A percentile compares a stretch with the other conserved stretches of the same genome.
phyloP scores from a whole-genome alignment of 2,797 vertebrate species.

The Crenuchus spilurus region DNA sequence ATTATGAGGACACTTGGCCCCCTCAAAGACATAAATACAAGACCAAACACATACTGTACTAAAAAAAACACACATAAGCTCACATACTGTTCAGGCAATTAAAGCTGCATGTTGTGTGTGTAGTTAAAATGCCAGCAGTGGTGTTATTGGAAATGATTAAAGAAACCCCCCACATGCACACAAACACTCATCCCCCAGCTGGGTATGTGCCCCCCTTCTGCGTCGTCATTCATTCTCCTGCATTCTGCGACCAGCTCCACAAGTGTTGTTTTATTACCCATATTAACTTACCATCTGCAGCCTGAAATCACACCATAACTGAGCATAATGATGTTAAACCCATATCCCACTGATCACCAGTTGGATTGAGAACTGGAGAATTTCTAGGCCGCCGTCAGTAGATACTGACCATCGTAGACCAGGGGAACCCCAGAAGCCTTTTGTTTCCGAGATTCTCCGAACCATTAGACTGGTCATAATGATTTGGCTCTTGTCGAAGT shows the following conservation, averaged over 20 bases:
- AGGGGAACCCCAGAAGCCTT: too few species aligned
- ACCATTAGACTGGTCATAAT: too few species aligned
- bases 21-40: too few species aligned
- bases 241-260: constrained; percentile 27
- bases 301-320: constrained; percentile 56
- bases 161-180: constrained; percentile 10
- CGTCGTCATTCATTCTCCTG: constrained; percentile 19
- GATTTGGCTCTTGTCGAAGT: too few species aligned
- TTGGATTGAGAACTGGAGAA: too few species aligned
- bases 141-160: constrained; percentile 24
- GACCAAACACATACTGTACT: too few species aligned
- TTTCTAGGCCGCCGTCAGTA: too few species aligned
- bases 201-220: constrained; percentile 2
- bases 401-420: too few species aligned
- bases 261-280: constrained; percentile 56
- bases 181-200: not conserved
- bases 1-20: too few species aligned
- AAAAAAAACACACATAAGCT: not conserved
- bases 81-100: constrained; percentile 1
- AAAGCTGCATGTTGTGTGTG: not conserved
- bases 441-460: too few species aligned
- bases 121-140: constrained; percentile 28
- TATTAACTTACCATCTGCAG: constrained; percentile 63
- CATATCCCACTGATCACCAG: not conserved
- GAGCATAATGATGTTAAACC: constrained; percentile 52